Base-by-base conservation (phyloP, 2,113 vertebrate genomes). In the Lepidothrix coronata region DNA sequence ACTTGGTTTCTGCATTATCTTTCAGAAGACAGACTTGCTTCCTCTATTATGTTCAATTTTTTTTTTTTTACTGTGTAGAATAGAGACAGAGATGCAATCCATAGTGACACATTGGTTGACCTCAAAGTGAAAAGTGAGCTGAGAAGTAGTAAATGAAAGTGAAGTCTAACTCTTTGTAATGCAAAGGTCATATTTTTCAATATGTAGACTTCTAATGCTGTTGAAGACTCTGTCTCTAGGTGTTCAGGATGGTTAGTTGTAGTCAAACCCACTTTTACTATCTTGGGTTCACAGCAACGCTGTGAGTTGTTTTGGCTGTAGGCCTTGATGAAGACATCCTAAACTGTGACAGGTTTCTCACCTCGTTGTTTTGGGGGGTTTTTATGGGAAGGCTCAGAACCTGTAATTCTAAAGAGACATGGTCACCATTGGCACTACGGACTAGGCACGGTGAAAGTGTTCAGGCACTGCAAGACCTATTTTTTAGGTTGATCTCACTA, bases 241-340 rank as follows among this genome's bases (percentile, higher is more conserved):
- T 46, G 28, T 52, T 62, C 20, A 24, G 41, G 24, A 22, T 35
- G 12, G 6, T 48, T 57, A 28, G 9, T 11, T 62, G 20, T 39
- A 46, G 28, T 9, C 30, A 43, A 43, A 46, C 6, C 6, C 13
- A 39, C 5, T 71, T 58, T n/a, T 55, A 39, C n/a, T 16, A 5
- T 43, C 1, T 2, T 20, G 14, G 0, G 1, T 51, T 77, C 51
- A 71, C 21, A 48, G 35, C 3, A 5, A 18, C 2, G 1, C 25
- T 77, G 59, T 77, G 59, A 67, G 61, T 74, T 83, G 18, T 49
- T 91, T 75, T 35, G 28, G 8, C 33, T 57, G 44, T 51, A 88
- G 54, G 44, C n/a, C 31, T 73, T 31, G 11, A 58, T 18, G 5
- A 48, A 58, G 11, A 14, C 27, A 28, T 43, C 24, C 24, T 52